phyloP scores from a whole-genome alignment of 2,113 vertebrate genomes.

The Prionailurus bengalensis region DNA sequence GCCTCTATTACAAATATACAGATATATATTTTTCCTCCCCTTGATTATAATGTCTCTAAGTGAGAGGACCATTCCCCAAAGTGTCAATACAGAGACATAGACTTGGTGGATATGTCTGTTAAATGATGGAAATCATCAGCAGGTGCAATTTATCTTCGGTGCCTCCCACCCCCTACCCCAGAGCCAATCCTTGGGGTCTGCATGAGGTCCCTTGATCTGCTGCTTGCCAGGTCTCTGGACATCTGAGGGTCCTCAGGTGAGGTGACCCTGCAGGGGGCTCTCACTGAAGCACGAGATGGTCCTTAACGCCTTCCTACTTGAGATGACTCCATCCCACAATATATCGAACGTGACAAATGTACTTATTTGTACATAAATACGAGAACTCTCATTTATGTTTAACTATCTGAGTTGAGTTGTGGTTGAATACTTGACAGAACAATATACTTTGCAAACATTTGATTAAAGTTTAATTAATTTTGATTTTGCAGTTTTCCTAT shows the following conservation, averaged over 20 bases:
- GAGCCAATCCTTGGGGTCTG: background rate
- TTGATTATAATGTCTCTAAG: background rate
- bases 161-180: background rate
- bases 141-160: background rate
- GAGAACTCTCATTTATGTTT: slow-evolving; percentile 56
- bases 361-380: background rate
- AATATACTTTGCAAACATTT: slow-evolving; percentile 20
- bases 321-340: background rate
- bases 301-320: background rate
- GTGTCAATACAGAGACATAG: background rate
- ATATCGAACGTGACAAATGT: background rate
- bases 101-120: background rate
- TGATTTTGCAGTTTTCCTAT: slow-evolving; percentile 63
- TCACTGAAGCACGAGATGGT: background rate
- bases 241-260: background rate
- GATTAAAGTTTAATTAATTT: slow-evolving; percentile 71
- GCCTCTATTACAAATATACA: background rate
- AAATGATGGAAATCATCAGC: background rate
- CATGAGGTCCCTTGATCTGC: background rate
- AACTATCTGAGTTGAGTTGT: slow-evolving; percentile 48
- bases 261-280: background rate
- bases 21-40: background rate
- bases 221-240: background rate
- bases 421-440: slow-evolving; percentile 42
- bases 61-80: background rate